Evolutionary conservation across 2,113 vertebrate species (phyloP), one percentile per base, ranked within the genome.

Genomic region (Prietella phreatophila): DNA sequence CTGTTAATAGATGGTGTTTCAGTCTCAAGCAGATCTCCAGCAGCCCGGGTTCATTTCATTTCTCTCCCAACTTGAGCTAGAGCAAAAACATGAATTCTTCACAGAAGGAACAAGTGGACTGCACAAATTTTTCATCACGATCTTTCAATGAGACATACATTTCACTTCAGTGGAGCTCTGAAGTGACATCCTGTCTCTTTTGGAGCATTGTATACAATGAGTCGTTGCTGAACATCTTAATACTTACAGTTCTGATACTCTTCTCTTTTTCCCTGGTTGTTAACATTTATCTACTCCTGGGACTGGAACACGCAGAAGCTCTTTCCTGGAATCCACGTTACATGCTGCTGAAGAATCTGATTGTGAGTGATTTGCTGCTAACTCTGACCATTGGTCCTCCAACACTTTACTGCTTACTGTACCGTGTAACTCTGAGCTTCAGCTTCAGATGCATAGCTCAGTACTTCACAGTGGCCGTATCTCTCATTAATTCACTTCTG

Each of bases 261-360:
- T 82, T 82, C 33, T 20, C 10, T 22, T 82, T 87, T 71, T 81
- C 85, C 65, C 14, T 87, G 22, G 30, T 82, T 22, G 22, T 87
- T 27, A 87, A 87, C 20, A 4, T 47, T 9, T 58, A 73, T 30
- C 65, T 87, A 2, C 36, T 87, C 8, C 25, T 83, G 55, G 79
- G 80, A 27, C 65, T 87, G 55, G 55, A 80, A 42, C 65, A 87
- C 4, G 83, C 86, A 9, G 80, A 87, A 27, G 80, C 36, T 33
- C 67, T 87, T 33, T 83, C 86, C 17, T 87, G 86, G 86, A 71
- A 87, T 25, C 80, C 86, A 42, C 86, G 86, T 5, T 87, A 87
- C 19, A 63, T 75, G 50, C 80, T 87, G 17, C 22, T 83, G 55
- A 83, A 83, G 67, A 87, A 83, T 39, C 55, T 87, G 36, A 75